phyloP scores from a whole-genome alignment of 2,797 vertebrate species.

The Acanthiza pusilla region DNA sequence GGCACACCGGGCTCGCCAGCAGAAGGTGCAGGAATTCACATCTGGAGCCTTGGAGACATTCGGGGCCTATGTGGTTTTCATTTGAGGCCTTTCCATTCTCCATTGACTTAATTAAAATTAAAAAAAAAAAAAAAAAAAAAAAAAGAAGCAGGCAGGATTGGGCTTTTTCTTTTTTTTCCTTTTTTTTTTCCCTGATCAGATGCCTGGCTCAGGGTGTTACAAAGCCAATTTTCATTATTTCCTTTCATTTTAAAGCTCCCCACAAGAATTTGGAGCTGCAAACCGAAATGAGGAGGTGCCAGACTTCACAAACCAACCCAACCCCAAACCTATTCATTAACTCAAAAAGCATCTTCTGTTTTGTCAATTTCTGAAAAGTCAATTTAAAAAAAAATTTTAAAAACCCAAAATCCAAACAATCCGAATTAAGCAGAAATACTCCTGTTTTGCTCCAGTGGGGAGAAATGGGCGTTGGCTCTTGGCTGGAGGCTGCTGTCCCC shows the following conservation, averaged over 20 bases:
- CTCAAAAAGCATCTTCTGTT: not conserved
- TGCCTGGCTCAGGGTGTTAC: not conserved
- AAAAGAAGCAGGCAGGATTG: not conserved
- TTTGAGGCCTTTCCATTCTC: not conserved
- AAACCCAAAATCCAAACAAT: not conserved
- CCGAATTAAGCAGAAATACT: not conserved
- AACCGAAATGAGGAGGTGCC: not conserved
- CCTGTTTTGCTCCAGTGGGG: not conserved
- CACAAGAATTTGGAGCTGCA: not conserved
- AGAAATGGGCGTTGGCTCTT: not conserved
- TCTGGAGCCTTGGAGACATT: not conserved
- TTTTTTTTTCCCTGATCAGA: not conserved
- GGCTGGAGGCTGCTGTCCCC: not conserved
- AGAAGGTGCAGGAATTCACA: conserved; percentile 27
- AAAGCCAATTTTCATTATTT: not conserved
- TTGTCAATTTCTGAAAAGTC: not conserved
- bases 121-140: not conserved
- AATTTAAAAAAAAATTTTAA: too few relatives aligned
- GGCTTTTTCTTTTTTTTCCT: not conserved
- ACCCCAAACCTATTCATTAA: not conserved
- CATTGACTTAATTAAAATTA: conserved; percentile 6
- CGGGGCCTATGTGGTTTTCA: conserved; percentile 6
- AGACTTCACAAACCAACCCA: not conserved
- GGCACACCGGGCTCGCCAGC: not conserved
- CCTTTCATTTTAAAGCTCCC: not conserved